Percentiles rank a stretch among this genome's conserved stretches.
These are phyloP conservation scores for Nasonia longicornis DNA, from an alignment of 1,140 invertebrate genomes.

Conservation along the genomic window DNA sequence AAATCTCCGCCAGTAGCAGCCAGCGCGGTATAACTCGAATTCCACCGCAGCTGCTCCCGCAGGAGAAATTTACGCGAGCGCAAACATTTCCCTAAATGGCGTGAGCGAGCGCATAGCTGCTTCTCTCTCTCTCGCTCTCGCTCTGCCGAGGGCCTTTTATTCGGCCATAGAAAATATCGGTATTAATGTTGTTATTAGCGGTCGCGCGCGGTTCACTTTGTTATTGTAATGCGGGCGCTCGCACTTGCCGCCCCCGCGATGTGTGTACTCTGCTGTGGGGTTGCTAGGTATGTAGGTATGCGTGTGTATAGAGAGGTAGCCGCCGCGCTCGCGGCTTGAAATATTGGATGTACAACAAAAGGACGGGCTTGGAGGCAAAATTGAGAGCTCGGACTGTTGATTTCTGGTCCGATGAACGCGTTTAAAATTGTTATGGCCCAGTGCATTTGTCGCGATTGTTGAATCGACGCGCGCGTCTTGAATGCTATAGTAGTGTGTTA, in stretches of 20 bases:
- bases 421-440: slow-evolving; percentile 2
- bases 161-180: slow-evolving; percentile 15
- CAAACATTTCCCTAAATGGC: slow-evolving; percentile 35
- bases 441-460: background rate
- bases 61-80: slow-evolving; percentile 7
- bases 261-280: background rate
- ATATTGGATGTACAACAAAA: background rate
- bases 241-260: background rate
- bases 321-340: background rate
- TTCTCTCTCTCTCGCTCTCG: no score
- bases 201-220: slow-evolving; percentile 19
- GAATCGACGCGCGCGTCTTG: background rate
- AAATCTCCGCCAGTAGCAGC: background rate
- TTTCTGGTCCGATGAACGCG: background rate
- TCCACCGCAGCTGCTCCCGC: background rate
- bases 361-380: background rate
- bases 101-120: background rate
- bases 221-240: slow-evolving; percentile 12
- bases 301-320: background rate
- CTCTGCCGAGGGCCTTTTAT: slow-evolving; percentile 17
- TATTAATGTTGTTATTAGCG: slow-evolving; percentile 33
- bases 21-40: background rate
- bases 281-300: background rate
- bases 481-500: background rate
- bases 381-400: background rate